Conservation (phyloP, 2,797 vertebrate species). For the Helarctos malayanus region DNA sequence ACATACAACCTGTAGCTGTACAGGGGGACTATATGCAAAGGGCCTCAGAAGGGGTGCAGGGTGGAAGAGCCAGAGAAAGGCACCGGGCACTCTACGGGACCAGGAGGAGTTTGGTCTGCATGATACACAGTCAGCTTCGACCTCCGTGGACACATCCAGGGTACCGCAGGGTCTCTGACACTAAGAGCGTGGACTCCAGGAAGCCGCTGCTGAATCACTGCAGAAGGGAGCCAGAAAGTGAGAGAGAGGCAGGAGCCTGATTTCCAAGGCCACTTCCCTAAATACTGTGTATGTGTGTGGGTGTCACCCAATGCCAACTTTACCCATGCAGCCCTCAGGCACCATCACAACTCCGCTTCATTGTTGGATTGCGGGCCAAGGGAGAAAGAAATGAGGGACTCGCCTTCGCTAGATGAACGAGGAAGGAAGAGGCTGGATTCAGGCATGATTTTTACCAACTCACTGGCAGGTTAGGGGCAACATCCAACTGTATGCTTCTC, state of each 20-base stretch:
- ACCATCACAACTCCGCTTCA: background rate
- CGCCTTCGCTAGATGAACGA: background rate
- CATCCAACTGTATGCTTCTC: background rate
- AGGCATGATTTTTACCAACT: background rate
- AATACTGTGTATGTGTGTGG: background rate
- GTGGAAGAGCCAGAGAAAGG: background rate
- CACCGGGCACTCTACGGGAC: accelerated
- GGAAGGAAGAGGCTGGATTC: background rate
- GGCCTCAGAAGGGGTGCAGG: background rate
- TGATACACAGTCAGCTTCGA: background rate
- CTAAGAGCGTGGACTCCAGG: background rate
- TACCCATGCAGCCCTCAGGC: background rate
- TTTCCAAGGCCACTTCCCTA: slow-evolving; percentile 70
- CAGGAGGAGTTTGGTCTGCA: background rate
- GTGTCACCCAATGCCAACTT: background rate
- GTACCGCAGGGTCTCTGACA: background rate
- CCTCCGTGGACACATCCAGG: background rate
- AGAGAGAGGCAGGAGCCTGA: slow-evolving; percentile 34
- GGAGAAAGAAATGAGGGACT: too few relatives aligned
- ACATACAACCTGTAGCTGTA: background rate
- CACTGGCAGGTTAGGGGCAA: background rate
- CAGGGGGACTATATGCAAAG: background rate
- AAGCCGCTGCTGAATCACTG: slow-evolving; percentile 47
- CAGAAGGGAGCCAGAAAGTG: slow-evolving; percentile 47
- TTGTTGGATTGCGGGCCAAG: accelerated